Conservation (phyloP, 2,113 vertebrate species). For the Apaloderma vittatum region DNA sequence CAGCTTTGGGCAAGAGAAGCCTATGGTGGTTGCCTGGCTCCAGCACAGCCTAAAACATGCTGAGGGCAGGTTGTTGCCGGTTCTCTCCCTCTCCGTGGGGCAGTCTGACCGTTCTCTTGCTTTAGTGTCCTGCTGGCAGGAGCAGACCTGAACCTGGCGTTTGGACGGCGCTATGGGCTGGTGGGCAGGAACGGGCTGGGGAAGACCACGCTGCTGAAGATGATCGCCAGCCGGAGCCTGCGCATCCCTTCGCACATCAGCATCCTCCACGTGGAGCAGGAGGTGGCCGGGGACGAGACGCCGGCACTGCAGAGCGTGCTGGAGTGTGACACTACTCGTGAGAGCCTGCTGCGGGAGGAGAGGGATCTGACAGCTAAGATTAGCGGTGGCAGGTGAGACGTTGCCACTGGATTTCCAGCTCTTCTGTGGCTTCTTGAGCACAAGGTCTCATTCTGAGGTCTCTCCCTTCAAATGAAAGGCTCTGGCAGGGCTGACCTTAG, state of each 20-base stretch:
- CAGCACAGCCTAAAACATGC: neutral
- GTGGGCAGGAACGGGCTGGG: conserved; percentile 95
- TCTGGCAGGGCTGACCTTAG: neutral
- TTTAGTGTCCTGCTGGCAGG: conserved; percentile 90
- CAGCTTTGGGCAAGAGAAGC: neutral
- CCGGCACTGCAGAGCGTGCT: conserved; percentile 92
- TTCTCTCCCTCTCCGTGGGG: neutral
- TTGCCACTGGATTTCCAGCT: neutral
- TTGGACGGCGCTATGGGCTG: conserved; percentile 92
- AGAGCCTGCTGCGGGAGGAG: conserved; percentile 88
- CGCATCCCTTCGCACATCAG: conserved; percentile 93
- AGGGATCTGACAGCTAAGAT: conserved; percentile 85
- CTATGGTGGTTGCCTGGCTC: neutral
- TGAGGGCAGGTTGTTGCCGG: rapidly evolving
- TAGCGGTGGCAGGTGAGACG: conserved; percentile 86
- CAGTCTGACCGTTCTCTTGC: neutral
- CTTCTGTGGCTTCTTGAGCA: neutral
- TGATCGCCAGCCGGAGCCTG: conserved; percentile 92
- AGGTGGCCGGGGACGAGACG: conserved; percentile 94
- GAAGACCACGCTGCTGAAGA: conserved; percentile 96
- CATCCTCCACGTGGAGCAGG: conserved; percentile 97
- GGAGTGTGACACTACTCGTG: conserved; percentile 89
- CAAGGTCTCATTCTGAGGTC: rapidly evolving
- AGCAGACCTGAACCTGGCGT: conserved; percentile 90
- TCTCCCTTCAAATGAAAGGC: neutral